A percentile compares a stretch with the other conserved stretches of the same genome.
phyloP scores from a whole-genome alignment of 2,888 invertebrate genomes.

The Sarcophaga subvicina region DNA sequence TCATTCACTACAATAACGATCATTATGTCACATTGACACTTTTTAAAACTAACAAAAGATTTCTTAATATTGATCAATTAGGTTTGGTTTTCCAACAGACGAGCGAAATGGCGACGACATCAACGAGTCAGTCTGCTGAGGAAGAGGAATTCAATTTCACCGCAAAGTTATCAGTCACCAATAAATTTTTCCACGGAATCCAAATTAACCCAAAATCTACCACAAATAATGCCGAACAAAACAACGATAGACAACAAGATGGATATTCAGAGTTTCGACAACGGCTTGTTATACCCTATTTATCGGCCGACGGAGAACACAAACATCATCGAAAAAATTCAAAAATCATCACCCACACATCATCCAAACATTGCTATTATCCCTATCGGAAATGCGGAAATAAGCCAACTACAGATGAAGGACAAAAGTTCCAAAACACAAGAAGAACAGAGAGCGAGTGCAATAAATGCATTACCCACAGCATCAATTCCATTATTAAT shows the following conservation, averaged over 20 bases:
- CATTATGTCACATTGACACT: constrained; percentile 62
- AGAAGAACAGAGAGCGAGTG: constrained; percentile 78
- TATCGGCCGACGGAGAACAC: constrained; percentile 38
- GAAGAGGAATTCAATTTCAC: constrained; percentile 87
- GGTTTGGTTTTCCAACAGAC: constrained; percentile 99
- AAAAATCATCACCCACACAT: constrained; percentile 74
- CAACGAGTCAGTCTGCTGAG: constrained; percentile 97
- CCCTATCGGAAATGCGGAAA: constrained; percentile 48
- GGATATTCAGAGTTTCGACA: constrained; percentile 39
- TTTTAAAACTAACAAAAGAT: constrained; percentile 83
- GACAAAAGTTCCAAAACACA: constrained; percentile 46
- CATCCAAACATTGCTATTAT: constrained; percentile 79
- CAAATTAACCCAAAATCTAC: constrained; percentile 41
- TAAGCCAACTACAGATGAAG: constrained; percentile 39
- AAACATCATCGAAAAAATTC: constrained; percentile 67
- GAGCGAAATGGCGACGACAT: constrained; percentile 98
- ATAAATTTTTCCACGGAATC: constrained; percentile 69
- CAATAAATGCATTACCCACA: constrained; percentile 80
- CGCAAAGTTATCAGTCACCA: constrained; percentile 75
- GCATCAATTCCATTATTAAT: constrained; percentile 85
- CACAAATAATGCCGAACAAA: constrained; percentile 26
- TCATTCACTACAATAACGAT: neutral
- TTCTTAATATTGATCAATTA: constrained; percentile 88
- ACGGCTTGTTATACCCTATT: constrained; percentile 57
- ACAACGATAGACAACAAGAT: constrained; percentile 23